These are phyloP conservation scores for Tetragnatha versicolor DNA, from an alignment of 1,140 invertebrate species.

Conservation along the genomic window DNA sequence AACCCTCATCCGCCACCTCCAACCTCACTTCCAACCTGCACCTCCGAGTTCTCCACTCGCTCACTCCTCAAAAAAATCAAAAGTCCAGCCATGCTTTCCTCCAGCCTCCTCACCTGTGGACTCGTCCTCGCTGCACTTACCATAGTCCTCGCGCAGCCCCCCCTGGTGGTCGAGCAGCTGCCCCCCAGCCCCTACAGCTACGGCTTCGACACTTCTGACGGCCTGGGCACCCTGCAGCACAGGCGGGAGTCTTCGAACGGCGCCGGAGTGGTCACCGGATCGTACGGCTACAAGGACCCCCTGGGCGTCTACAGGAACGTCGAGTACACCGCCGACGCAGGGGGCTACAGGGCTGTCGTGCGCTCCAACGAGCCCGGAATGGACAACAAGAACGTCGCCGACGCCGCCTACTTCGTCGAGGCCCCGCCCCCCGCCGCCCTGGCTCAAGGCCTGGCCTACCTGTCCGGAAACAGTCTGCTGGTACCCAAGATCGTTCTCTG, in stretches of 20 bases:
- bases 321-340: slow-evolving; percentile 54
- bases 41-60: neutral
- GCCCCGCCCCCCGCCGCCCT: neutral
- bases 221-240: neutral
- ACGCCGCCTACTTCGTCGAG: slow-evolving; percentile 67
- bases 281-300: slow-evolving; percentile 32
- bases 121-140: neutral
- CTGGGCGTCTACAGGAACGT: slow-evolving; percentile 49
- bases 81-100: neutral
- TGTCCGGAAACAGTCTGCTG: neutral
- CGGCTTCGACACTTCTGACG: neutral
- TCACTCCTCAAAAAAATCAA: neutral
- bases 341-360: slow-evolving; percentile 53
- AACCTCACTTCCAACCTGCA: neutral
- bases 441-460: neutral
- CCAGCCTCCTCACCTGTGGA: neutral
- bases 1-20: neutral
- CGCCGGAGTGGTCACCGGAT: slow-evolving; percentile 36
- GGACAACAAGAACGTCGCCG: slow-evolving; percentile 38
- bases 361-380: slow-evolving; percentile 55
- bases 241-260: neutral
- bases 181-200: neutral
- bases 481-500: neutral
- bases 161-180: neutral
- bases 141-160: neutral